Evolutionary conservation across 2,113 vertebrate genomes (phyloP).

Genomic region (Salminus brasiliensis): DNA sequence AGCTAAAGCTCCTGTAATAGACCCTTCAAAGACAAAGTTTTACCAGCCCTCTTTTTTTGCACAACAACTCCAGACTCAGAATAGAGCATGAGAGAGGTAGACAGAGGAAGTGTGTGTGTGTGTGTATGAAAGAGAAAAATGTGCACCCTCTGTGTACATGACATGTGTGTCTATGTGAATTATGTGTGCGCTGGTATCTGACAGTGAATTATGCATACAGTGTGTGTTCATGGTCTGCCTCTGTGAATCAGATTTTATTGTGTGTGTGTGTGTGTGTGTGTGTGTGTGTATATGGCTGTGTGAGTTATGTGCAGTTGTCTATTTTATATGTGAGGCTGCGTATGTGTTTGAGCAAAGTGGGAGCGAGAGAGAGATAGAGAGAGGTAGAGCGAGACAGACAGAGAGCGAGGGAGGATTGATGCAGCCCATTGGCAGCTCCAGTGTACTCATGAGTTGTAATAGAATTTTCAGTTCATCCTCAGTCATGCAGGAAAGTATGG

Average conservation of each 20-base stretch:
- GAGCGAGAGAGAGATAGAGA: neutral
- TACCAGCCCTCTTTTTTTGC: neutral
- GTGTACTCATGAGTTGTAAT: slow-evolving; percentile 38
- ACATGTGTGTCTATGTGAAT: neutral
- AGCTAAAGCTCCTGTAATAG: neutral
- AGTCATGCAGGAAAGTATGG: slow-evolving; percentile 30
- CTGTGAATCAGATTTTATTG: neutral
- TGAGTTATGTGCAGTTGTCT: neutral
- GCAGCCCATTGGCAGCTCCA: neutral
- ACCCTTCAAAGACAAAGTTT: neutral
- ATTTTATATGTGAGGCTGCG: neutral
- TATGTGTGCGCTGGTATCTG: neutral
- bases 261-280: too few relatives aligned
- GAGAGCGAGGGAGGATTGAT: neutral
- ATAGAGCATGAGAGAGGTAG: neutral
- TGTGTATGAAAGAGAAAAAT: neutral
- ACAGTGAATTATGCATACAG: neutral
- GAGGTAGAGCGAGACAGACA: neutral
- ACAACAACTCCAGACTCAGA: neutral
- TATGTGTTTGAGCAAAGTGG: neutral
- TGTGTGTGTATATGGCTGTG: too few relatives aligned
- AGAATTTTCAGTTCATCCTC: slow-evolving; percentile 27
- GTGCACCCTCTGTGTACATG: too few relatives aligned
- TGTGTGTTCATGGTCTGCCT: neutral
- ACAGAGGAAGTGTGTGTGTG: neutral